Percentiles rank a stretch among this genome's conserved stretches.
phyloP scores from a whole-genome alignment of 37 sponge, comb jelly and placozoan species.

The Spongilla lacustris region DNA sequence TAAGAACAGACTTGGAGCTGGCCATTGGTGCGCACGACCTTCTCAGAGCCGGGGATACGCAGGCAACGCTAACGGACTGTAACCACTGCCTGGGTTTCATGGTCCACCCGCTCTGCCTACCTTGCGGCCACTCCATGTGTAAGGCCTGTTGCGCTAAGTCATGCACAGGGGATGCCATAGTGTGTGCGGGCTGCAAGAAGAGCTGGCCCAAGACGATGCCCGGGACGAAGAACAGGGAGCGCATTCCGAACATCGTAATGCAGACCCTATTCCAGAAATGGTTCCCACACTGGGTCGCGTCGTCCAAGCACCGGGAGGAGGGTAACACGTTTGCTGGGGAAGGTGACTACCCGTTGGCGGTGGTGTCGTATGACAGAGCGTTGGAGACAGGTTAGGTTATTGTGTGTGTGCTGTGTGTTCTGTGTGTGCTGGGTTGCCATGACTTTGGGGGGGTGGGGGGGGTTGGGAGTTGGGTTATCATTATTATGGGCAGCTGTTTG shows the following conservation, averaged over 20 bases:
- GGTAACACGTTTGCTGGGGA: conserved; percentile 67
- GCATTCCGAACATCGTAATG: conserved; percentile 52
- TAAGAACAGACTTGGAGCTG: not conserved
- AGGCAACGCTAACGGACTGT: conserved; percentile 22
- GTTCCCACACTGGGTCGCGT: conserved; percentile 46
- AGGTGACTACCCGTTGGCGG: conserved; percentile 51
- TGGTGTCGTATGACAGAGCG: conserved; percentile 54
- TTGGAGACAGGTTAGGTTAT: conserved; percentile 55
- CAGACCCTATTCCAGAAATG: conserved; percentile 46
- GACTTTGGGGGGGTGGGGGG: not conserved
- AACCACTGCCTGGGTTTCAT: conserved; percentile 57
- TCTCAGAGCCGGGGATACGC: too few relatives aligned
- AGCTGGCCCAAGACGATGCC: conserved; percentile 12
- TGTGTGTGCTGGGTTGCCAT: not conserved
- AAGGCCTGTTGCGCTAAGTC: conserved; percentile 44
- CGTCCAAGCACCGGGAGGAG: conserved; percentile 36
- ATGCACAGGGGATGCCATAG: not conserved
- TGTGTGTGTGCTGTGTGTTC: conserved; percentile 21
- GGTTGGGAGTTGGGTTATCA: too few relatives aligned
- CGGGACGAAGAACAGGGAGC: not conserved
- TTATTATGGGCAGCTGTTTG: too few relatives aligned
- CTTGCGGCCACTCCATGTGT: conserved; percentile 79
- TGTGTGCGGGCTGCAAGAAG: conserved; percentile 48
- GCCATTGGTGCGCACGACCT: too few relatives aligned
- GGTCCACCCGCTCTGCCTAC: conserved; percentile 68